Evolutionary conservation across 2,113 vertebrate species (phyloP).

Genomic region (Anoura caudifer): DNA sequence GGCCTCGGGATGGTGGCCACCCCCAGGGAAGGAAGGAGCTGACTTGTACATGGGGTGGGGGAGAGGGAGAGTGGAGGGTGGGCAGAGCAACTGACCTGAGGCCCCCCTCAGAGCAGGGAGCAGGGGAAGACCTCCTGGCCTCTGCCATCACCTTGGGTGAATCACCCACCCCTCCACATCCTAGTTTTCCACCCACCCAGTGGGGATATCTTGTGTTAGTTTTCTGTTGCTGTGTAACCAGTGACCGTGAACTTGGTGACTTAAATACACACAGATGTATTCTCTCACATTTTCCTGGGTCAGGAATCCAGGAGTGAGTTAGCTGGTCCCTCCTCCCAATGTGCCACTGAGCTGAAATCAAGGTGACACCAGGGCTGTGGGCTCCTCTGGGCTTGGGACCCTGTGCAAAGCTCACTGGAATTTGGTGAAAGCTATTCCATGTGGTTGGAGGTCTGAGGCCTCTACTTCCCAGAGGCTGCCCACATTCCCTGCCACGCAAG

Average conservation of each 20-base stretch:
- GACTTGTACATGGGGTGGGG: fast-evolving
- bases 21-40: background rate
- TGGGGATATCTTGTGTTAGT: fast-evolving
- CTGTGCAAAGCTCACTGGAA: background rate
- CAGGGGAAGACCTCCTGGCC: background rate
- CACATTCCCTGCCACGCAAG: fast-evolving
- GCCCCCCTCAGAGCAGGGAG: background rate
- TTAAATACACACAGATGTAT: background rate
- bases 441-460: background rate
- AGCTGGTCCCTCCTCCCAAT: background rate
- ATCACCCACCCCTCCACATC: background rate
- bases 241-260: background rate
- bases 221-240: background rate
- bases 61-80: background rate
- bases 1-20: background rate
- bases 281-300: background rate
- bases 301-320: background rate
- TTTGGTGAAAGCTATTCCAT: background rate
- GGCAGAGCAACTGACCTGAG: background rate
- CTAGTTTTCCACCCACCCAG: background rate
- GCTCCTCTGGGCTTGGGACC: background rate
- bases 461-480: background rate
- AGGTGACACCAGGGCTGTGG: background rate
- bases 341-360: background rate
- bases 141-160: background rate